These are phyloP conservation scores for Eidolon helvum DNA, from an alignment of 2,113 vertebrate genomes.

Conservation along the genomic window DNA sequence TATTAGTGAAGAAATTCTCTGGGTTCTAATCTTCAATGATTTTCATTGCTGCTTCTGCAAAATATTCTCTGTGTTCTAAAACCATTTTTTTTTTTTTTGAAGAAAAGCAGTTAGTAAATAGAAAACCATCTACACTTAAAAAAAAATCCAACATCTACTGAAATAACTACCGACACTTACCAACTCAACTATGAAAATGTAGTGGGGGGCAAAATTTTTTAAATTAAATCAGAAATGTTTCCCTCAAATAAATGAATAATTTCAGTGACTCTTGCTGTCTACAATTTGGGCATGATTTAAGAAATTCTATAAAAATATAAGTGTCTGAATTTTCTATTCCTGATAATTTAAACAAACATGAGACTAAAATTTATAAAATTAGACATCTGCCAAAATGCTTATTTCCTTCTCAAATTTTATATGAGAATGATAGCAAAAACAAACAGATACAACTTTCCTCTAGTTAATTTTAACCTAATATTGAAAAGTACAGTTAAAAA, in stretches of 20 bases:
- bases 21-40: neutral
- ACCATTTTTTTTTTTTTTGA: neutral
- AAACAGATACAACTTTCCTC: neutral
- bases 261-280: neutral
- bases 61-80: neutral
- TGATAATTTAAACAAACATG: neutral
- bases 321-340: neutral
- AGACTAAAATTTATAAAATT: neutral
- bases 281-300: neutral
- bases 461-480: neutral
- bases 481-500: slow-evolving; percentile 24
- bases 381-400: neutral
- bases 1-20: neutral
- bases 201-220: neutral
- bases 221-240: slow-evolving; percentile 2
- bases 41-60: neutral
- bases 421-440: neutral
- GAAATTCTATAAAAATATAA: neutral
- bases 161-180: neutral
- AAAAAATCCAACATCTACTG: neutral
- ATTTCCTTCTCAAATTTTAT: neutral
- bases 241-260: neutral
- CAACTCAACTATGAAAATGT: neutral
- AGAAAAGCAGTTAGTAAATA: neutral
- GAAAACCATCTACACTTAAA: neutral